Conservation (phyloP, 1,140 invertebrate species). For the Drosophila pruinosa region DNA sequence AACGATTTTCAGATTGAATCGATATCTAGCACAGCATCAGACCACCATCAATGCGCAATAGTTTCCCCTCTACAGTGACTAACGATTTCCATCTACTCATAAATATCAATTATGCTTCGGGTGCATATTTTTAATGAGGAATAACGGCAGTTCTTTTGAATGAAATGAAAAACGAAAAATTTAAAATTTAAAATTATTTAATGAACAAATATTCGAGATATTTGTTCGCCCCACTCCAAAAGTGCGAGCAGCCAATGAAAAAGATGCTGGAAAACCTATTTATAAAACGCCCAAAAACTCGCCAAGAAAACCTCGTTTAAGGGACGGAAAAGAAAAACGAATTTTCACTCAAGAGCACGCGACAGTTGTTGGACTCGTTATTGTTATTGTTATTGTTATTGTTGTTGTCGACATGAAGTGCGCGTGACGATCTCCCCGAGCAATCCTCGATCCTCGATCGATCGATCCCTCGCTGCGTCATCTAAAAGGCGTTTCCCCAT, state of each 20-base stretch:
- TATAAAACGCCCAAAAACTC: slow-evolving; percentile 39
- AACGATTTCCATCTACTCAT: slow-evolving; percentile 28
- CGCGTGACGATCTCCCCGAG: slow-evolving; percentile 39
- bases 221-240: background rate
- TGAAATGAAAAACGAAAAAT: slow-evolving; percentile 50
- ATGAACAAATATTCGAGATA: slow-evolving; percentile 35
- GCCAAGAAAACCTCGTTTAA: slow-evolving; percentile 2
- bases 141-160: slow-evolving; percentile 58
- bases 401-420: slow-evolving; percentile 19
- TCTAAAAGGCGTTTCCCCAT: slow-evolving; percentile 38
- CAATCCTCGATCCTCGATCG: slow-evolving; percentile 33
- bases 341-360: slow-evolving; percentile 62
- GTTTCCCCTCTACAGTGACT: background rate
- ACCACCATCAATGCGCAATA: slow-evolving; percentile 36
- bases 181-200: slow-evolving; percentile 12
- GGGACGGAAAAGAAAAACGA: slow-evolving; percentile 1
- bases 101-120: slow-evolving; percentile 69
- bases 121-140: slow-evolving; percentile 62
- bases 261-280: slow-evolving; percentile 50
- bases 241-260: slow-evolving; percentile 52
- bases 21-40: slow-evolving; percentile 31
- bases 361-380: slow-evolving; percentile 36
- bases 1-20: slow-evolving; percentile 67
- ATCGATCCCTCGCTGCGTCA: slow-evolving; percentile 56
- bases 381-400: background rate